A percentile compares a stretch with the other conserved stretches of the same genome.
Conservation (phyloP, 2,113 vertebrate species). For the Labeo rohita region DNA sequence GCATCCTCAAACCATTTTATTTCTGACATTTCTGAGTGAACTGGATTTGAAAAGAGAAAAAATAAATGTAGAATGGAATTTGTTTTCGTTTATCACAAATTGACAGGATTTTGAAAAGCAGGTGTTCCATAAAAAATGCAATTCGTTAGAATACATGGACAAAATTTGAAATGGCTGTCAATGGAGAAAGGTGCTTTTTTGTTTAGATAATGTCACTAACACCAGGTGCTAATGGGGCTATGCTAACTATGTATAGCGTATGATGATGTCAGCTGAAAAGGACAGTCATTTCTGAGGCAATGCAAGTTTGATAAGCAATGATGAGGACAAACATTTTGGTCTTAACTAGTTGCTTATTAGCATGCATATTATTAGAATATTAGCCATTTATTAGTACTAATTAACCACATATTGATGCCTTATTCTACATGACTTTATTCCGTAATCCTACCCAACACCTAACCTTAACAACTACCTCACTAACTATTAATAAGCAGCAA, state of each 20-base stretch:
- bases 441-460: too few species aligned
- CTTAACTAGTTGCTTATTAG: too few species aligned
- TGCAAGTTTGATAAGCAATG: background rate
- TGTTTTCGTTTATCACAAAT: background rate
- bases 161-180: background rate
- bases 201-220: background rate
- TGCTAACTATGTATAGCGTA: background rate
- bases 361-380: too few species aligned
- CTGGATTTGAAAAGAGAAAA: background rate
- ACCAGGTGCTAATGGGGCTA: background rate
- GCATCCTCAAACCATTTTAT: background rate
- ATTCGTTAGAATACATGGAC: background rate
- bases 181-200: background rate
- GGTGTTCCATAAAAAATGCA: background rate
- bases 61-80: background rate
- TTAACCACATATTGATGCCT: too few species aligned
- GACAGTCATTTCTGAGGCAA: background rate
- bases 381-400: too few species aligned
- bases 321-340: too few species aligned
- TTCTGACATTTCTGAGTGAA: background rate
- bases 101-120: background rate
- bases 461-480: too few species aligned
- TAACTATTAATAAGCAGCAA: too few species aligned
- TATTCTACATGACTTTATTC: too few species aligned
- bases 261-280: background rate